Conservation (phyloP, 37 sponge, comb jelly and placozoan species). For the Ephydatia muelleri region DNA sequence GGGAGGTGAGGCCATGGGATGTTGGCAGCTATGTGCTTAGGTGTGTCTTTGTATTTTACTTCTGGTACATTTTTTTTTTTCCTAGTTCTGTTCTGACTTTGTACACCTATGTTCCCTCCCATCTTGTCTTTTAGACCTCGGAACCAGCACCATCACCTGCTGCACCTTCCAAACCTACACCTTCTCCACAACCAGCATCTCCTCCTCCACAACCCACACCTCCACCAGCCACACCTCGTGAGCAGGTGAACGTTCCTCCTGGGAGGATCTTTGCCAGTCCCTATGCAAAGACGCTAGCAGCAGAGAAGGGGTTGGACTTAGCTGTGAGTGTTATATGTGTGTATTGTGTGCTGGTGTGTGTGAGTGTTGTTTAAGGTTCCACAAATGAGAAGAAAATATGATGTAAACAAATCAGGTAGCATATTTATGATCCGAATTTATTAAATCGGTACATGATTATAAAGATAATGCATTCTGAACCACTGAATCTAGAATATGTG, state of each 20-base stretch:
- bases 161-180: conserved; percentile 48
- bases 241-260: conserved; percentile 29
- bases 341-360: conserved; percentile 8
- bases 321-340: not conserved
- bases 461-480: too few relatives aligned
- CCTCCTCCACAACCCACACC: conserved; percentile 44
- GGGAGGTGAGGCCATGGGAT: too few relatives aligned
- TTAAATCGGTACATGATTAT: too few relatives aligned
- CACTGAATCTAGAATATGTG: too few relatives aligned
- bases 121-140: conserved; percentile 4
- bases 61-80: too few relatives aligned
- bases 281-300: conserved; percentile 79
- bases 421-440: too few relatives aligned
- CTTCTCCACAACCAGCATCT: conserved; percentile 42
- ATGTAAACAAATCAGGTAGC: too few relatives aligned
- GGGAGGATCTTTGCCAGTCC: conserved; percentile 87
- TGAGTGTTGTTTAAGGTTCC: too few relatives aligned
- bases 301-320: conserved; percentile 75
- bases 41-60: too few relatives aligned
- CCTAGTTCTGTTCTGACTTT: too few relatives aligned
- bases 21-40: too few relatives aligned
- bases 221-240: conserved; percentile 17
- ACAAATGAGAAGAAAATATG: too few relatives aligned
- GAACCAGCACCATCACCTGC: conserved; percentile 54
- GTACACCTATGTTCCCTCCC: not conserved